Evolutionary conservation across 2,888 invertebrate genomes (phyloP).

Genomic region (Trissolcus brochymenae): DNA sequence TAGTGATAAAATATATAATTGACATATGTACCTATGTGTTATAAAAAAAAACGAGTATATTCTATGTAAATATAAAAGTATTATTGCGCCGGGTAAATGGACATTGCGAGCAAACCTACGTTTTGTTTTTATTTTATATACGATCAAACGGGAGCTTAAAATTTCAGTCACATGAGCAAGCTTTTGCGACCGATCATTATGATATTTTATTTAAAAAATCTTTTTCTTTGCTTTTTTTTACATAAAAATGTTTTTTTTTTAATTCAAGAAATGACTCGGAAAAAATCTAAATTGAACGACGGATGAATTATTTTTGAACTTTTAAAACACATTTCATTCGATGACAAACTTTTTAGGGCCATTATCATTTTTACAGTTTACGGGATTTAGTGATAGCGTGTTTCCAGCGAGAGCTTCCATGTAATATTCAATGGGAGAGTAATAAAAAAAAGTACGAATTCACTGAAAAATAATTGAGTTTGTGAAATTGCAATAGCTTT

Average conservation of each 20-base stretch:
- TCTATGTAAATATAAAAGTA: conserved; percentile 55
- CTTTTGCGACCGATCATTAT: too few relatives aligned
- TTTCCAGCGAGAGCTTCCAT: conserved; percentile 40
- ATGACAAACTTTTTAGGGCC: conserved; percentile 1
- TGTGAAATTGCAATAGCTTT: background rate
- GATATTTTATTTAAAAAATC: too few relatives aligned
- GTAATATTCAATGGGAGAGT: conserved; percentile 21
- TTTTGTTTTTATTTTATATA: too few relatives aligned
- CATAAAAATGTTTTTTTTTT: too few relatives aligned
- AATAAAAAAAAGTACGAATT: conserved; percentile 17
- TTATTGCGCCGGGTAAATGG: conserved; percentile 30
- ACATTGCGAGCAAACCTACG: conserved; percentile 4
- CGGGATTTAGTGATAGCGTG: conserved; percentile 16
- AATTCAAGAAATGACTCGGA: background rate
- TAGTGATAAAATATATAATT: conserved; percentile 53
- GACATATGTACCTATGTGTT: conserved; percentile 51
- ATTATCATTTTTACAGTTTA: conserved; percentile 9
- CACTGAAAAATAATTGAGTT: conserved; percentile 15
- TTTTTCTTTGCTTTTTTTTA: too few relatives aligned
- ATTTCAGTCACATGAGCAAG: too few relatives aligned
- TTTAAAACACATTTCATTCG: conserved; percentile 2
- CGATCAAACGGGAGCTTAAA: too few relatives aligned
- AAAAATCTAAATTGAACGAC: background rate
- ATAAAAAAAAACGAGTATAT: conserved; percentile 36
- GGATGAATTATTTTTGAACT: background rate